Evolutionary conservation across 2,113 vertebrate genomes (phyloP), one percentile per base, ranked within the genome.

Genomic region (Gymnocephalus cernua): DNA sequence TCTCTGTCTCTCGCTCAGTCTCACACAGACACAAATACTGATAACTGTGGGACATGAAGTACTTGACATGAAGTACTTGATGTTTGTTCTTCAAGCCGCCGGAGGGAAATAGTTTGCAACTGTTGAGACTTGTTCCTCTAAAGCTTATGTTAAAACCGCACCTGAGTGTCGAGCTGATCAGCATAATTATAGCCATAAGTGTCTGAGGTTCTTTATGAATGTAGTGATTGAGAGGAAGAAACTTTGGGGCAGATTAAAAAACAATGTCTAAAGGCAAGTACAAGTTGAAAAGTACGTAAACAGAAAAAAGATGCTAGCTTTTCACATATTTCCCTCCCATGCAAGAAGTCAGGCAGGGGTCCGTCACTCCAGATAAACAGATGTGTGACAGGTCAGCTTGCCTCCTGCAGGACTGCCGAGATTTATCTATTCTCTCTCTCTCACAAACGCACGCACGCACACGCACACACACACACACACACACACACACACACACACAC

Each of bases 111-210:
- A 94, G 75, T 93, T 94, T 82, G 59, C 78, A 59, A 84, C 77
- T 94, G 95, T 93, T 74, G 74, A 71, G 91, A 94, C 95, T 90
- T 95, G 94, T 90, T 90, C 82, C 73, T 83, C 73, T 78, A 89
- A 92, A 93, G 91, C 87, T 92, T 94, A 90, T 92, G 88, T 91
- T 94, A 91, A 92, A 93, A 92, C 79, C 86, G 68, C 92, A 92
- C 79, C 85, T 84, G 85, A 93, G 78, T 82, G 76, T 75, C 10
- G 32, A 82, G 77, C 84, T 89, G 87, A 91, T 83, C 90, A 89
- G 61, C 77, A 66, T 92, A 86, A 93, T 93, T 92, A 88, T 61
- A 86, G 83, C 66, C 64, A 75, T 84, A 85, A 90, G 75, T 86
- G 88, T 89, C 89, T 89, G 79, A 77, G 58, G 63, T 45, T 73